phyloP scores from a whole-genome alignment of 2,888 invertebrate species.

The Euplexia lucipara region DNA sequence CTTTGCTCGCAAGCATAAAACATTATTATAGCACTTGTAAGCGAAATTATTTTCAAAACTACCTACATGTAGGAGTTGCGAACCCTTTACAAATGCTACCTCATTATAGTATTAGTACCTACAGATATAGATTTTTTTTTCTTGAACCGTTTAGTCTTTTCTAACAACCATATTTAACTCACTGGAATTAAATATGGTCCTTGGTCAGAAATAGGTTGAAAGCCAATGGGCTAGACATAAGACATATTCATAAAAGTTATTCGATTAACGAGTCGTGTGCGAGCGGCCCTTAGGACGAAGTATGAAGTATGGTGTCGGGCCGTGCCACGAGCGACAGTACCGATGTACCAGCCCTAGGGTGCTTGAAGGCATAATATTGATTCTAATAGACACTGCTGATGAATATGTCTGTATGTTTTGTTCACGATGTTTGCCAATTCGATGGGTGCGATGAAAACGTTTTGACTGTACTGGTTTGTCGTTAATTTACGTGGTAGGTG shows the following conservation, averaged over 20 bases:
- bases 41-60: too few species aligned
- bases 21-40: too few species aligned
- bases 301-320: constrained; percentile 77
- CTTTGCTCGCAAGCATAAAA: too few species aligned
- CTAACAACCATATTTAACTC: too few species aligned
- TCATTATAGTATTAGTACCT: too few species aligned
- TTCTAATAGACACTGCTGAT: constrained; percentile 50
- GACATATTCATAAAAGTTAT: constrained; percentile 61
- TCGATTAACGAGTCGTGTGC: constrained; percentile 53
- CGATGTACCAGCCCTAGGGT: constrained; percentile 47
- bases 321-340: constrained; percentile 66
- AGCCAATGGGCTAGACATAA: constrained; percentile 42
- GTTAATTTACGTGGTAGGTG: not conserved
- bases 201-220: too few species aligned
- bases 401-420: constrained; percentile 14
- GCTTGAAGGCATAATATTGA: constrained; percentile 58
- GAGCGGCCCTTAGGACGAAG: constrained; percentile 56
- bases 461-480: not conserved
- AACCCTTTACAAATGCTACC: too few species aligned
- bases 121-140: too few species aligned
- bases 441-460: not conserved
- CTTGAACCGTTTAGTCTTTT: too few species aligned
- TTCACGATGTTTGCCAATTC: not conserved
- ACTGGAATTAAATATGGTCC: too few species aligned
- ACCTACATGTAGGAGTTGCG: too few species aligned